Percentiles rank a stretch among this genome's conserved stretches.
Evolutionary conservation across 2,797 vertebrate genomes (phyloP).

Genomic region (Acomys russatus): DNA sequence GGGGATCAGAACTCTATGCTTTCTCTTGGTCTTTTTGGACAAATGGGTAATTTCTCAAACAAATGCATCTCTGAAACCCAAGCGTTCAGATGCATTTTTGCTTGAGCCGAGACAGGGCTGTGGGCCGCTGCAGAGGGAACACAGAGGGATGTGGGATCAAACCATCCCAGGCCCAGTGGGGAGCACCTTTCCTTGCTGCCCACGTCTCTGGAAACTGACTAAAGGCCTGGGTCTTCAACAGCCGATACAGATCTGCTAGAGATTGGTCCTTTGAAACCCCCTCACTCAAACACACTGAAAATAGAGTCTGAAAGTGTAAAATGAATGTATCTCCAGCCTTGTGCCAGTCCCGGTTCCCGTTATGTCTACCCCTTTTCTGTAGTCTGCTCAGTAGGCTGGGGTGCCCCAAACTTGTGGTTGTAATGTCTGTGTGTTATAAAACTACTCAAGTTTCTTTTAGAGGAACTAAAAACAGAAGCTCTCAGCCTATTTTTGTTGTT

Average conservation of each 20-base stretch:
- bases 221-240: fast-evolving
- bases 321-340: fast-evolving
- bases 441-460: neutral
- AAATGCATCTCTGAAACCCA: fast-evolving
- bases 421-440: neutral
- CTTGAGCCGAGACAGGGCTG: fast-evolving
- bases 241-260: neutral
- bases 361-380: fast-evolving
- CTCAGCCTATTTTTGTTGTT: neutral
- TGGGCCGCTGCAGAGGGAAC: fast-evolving
- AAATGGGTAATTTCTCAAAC: neutral
- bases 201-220: neutral
- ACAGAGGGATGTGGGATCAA: neutral
- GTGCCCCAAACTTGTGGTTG: fast-evolving
- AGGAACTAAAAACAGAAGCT: fast-evolving
- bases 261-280: neutral
- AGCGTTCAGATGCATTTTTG: fast-evolving
- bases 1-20: neutral
- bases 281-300: fast-evolving
- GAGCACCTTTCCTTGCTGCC: neutral
- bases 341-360: fast-evolving
- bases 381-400: neutral
- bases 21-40: neutral
- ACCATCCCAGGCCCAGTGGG: too few relatives aligned
- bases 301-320: neutral